phyloP scores from a whole-genome alignment of 2,888 invertebrate species.

The Lithophane socia region DNA sequence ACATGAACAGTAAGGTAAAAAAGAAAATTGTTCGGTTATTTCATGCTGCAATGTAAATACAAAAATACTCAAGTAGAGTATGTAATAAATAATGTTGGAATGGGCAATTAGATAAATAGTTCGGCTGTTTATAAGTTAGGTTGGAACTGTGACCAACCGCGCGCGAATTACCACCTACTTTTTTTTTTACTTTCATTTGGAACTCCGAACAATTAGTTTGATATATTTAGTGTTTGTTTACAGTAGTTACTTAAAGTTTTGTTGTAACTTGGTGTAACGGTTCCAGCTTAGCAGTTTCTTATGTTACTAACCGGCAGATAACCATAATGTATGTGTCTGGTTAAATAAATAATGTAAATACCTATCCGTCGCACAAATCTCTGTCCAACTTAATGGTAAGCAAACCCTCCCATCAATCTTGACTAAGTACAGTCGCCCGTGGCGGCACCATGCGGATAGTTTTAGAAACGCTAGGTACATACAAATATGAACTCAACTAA shows the following conservation, averaged over 20 bases:
- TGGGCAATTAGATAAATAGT: too few species aligned
- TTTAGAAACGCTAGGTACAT: constrained; percentile 1
- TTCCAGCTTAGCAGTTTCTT: constrained; percentile 27
- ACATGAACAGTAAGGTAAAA: too few species aligned
- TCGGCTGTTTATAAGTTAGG: too few species aligned
- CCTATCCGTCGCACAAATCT: constrained; percentile 58
- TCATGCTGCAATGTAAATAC: too few species aligned
- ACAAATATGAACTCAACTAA: constrained; percentile 10
- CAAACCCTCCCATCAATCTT: constrained; percentile 60
- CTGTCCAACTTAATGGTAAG: constrained; percentile 55
- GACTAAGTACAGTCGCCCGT: constrained; percentile 20
- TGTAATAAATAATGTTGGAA: too few species aligned
- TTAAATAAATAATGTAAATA: constrained; percentile 60
- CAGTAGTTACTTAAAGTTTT: neutral
- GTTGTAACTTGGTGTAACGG: neutral
- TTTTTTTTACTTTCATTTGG: neutral
- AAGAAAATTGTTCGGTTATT: too few species aligned
- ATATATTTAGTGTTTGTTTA: neutral
- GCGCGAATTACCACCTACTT: neutral
- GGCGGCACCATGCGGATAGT: constrained; percentile 38
- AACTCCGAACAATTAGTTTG: neutral
- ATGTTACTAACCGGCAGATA: constrained; percentile 35
- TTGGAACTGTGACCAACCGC: too few species aligned
- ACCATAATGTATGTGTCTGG: constrained; percentile 50
- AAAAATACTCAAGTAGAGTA: too few species aligned